These are phyloP conservation scores for Lepus oiostolus DNA, from an alignment of 2,797 vertebrate species.

Conservation along the genomic window DNA sequence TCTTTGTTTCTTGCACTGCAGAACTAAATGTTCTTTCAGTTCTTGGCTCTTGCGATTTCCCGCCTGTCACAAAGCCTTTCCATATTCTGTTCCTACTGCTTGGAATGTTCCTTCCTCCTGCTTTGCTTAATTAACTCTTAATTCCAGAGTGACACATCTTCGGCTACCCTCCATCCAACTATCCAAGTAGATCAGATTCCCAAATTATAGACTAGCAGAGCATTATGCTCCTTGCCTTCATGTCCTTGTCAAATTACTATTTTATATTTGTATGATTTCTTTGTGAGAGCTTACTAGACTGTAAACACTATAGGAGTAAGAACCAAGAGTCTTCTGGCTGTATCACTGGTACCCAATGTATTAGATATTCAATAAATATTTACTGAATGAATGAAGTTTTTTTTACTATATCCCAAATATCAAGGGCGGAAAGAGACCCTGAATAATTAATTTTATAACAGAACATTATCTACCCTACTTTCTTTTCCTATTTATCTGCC, in stretches of 20 bases:
- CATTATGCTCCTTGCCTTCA: neutral
- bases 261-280: slow-evolving; percentile 36
- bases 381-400: slow-evolving; percentile 9
- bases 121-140: slow-evolving; percentile 46
- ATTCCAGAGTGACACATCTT: neutral
- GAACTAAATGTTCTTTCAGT: neutral
- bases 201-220: slow-evolving; percentile 22
- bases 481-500: neutral
- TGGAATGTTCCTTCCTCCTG: slow-evolving; percentile 19
- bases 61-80: slow-evolving; percentile 28
- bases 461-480: neutral
- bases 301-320: neutral
- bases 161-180: slow-evolving; percentile 2
- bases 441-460: slow-evolving; percentile 28
- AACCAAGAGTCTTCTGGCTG: neutral
- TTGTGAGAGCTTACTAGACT: neutral
- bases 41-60: slow-evolving; percentile 24
- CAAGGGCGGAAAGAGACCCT: neutral
- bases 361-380: slow-evolving; percentile 34
- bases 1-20: neutral
- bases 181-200: slow-evolving; percentile 34
- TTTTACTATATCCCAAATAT: slow-evolving; percentile 21
- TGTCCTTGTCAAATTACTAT: neutral
- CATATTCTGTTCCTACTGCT: neutral
- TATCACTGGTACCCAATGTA: neutral